Evolutionary conservation across 2,113 vertebrate genomes (phyloP).

Genomic region (Ramphastos sulfuratus): DNA sequence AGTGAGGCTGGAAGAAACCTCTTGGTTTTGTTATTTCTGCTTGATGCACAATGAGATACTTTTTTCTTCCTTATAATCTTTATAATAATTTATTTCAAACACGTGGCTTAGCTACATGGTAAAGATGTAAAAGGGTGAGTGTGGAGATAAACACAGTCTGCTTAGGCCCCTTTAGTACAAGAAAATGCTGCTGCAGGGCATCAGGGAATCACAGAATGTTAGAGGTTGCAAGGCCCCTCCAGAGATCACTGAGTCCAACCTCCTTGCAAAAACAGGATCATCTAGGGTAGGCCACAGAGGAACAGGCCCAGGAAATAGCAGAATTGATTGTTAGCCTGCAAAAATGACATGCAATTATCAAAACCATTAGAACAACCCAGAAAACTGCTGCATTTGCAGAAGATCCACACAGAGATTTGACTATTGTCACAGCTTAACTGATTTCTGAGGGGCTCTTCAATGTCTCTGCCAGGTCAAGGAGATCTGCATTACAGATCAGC

Average conservation of each 20-base stretch:
- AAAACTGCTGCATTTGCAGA: neutral
- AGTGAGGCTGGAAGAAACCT: neutral
- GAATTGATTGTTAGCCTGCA: conserved; percentile 16
- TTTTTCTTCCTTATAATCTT: neutral
- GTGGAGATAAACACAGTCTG: neutral
- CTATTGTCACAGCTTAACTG: neutral
- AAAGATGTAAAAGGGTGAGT: neutral
- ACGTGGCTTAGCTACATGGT: neutral
- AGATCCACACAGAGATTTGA: neutral
- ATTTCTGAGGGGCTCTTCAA: neutral
- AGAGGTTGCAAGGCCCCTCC: too few relatives aligned
- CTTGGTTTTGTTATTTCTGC: neutral
- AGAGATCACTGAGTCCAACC: too few relatives aligned
- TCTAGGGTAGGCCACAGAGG: too few relatives aligned
- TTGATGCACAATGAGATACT: neutral
- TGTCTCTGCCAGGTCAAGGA: conserved; percentile 26
- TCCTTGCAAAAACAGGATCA: too few relatives aligned
- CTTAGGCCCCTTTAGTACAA: neutral
- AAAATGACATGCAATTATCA: conserved; percentile 36
- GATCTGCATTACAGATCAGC: neutral
- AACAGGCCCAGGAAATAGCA: neutral
- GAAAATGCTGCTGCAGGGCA: neutral
- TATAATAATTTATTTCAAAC: neutral
- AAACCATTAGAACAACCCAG: conserved; percentile 7
- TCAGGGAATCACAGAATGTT: neutral